Evolutionary conservation across 2,888 invertebrate species (phyloP).

Genomic region (Empis stercorea): DNA sequence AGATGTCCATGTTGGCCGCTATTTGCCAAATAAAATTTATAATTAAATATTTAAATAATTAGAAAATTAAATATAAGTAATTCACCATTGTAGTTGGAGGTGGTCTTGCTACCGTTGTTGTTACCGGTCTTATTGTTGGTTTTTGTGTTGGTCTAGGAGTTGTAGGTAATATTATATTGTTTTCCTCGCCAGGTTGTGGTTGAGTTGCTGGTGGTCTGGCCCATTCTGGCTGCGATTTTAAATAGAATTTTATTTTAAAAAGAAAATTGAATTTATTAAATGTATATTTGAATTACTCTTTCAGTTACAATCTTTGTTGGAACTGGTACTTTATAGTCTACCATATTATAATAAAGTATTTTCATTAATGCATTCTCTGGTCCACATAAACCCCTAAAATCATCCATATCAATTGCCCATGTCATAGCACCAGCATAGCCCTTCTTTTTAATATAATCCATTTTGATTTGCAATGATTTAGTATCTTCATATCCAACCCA

Average conservation of each 20-base stretch:
- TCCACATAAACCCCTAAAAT: slow-evolving; percentile 74
- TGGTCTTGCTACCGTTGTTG: too few species aligned
- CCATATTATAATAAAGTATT: slow-evolving; percentile 60
- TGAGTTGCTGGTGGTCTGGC: slow-evolving; percentile 63
- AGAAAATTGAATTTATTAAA: slow-evolving; percentile 2
- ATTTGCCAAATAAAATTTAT: too few species aligned
- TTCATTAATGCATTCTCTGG: slow-evolving; percentile 60
- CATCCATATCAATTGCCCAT: slow-evolving; percentile 84
- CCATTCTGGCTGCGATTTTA: slow-evolving; percentile 58
- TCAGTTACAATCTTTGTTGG: slow-evolving; percentile 52
- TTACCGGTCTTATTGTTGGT: slow-evolving; percentile 22
- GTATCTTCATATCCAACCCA: slow-evolving; percentile 86
- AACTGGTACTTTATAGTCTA: slow-evolving; percentile 52
- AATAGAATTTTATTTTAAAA: slow-evolving; percentile 15
- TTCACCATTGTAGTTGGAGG: neutral
- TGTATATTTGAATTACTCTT: slow-evolving; percentile 40
- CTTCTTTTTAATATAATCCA: slow-evolving; percentile 73
- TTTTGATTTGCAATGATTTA: slow-evolving; percentile 71
- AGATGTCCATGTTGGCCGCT: slow-evolving; percentile 14
- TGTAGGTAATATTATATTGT: slow-evolving; percentile 30
- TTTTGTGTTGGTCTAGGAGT: slow-evolving; percentile 21
- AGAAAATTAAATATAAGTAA: too few species aligned
- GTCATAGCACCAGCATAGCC: slow-evolving; percentile 82
- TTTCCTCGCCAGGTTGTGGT: slow-evolving; percentile 38
- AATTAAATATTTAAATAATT: too few species aligned